Evolutionary conservation across 2,888 invertebrate genomes (phyloP), one percentile per base, ranked within the genome.

Genomic region (Digitonthophagus gazella): DNA sequence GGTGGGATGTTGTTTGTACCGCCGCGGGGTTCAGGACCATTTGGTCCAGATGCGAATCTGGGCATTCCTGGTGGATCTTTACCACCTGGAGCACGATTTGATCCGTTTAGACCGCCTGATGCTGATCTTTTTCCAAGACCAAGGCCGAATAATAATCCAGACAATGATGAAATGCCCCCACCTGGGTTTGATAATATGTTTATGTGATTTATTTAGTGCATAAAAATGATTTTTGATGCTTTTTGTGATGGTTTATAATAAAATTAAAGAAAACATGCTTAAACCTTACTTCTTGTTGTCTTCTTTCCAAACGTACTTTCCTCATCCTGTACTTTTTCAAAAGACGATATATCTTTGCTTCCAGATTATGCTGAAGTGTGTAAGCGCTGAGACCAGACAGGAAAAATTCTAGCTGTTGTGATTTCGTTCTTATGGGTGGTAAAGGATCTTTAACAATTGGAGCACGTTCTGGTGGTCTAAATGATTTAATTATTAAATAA

Each of bases 71-170:
- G 80, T 22, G 89, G 88, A 6, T 84, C 88, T 0, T 77, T 90
- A 8, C 93, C 93, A 0, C 93, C 93, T 0, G 92, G 93, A 11
- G 93, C 94, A 2, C 86, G 95, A 68, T 96, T 93, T 81, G 95
- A 96, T 84, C 96, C 95, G 0, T 91, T 93, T 79, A 90, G 91
- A 0, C 93, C 94, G 0, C 84, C 83, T 2, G 85, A 83, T 11
- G 84, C 84, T 4, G 77, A 84, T 71, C 83, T 83, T 0, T 81
- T 81, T 69, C 80, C 83, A 8, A 75, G 5, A 15, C 85, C 72
- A 1, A 72, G 79, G 58, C 75, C 80, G 64, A 77, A 77, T 5
- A 78, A 79, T 64, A 84, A 85, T 0, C 91, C 90, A 0, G 91
- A 91, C 77, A 88, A 89, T 11, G 93, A 93, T 81, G 91, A 93